These are phyloP conservation scores for Masticophis lateralis DNA, from an alignment of 2,797 vertebrate genomes.

Conservation along the genomic window DNA sequence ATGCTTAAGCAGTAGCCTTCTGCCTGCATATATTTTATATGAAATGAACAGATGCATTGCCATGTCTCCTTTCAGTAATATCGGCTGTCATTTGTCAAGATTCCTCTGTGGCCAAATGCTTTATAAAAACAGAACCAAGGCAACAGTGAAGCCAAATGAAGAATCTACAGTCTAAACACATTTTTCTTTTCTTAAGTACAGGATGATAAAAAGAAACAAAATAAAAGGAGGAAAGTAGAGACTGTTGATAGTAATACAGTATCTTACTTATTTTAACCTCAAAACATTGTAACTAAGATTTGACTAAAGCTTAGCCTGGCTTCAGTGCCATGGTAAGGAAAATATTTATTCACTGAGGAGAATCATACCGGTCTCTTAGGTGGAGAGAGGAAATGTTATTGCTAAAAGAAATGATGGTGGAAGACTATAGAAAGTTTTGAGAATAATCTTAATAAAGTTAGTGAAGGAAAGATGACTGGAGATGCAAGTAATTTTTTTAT, in stretches of 20 bases:
- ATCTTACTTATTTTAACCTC: neutral
- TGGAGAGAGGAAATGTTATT: neutral
- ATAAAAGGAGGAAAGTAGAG: neutral
- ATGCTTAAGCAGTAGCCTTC: neutral
- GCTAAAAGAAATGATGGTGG: neutral
- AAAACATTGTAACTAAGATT: neutral
- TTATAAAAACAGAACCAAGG: slow-evolving; percentile 27
- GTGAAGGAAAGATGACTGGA: neutral
- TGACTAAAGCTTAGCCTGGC: neutral
- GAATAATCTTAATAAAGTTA: neutral
- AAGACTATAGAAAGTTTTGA: neutral
- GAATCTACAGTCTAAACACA: neutral
- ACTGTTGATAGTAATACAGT: neutral
- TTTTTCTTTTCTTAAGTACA: slow-evolving; percentile 17
- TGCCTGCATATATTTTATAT: neutral
- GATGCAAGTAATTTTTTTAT: neutral
- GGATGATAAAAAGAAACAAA: neutral
- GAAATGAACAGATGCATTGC: slow-evolving; percentile 11
- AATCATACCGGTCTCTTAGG: neutral
- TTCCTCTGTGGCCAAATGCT: slow-evolving; percentile 8
- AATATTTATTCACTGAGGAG: neutral
- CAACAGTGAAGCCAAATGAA: slow-evolving; percentile 5
- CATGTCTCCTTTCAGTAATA: slow-evolving; percentile 12
- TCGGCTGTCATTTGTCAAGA: slow-evolving; percentile 17
- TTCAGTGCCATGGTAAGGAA: neutral